These are phyloP conservation scores for Acinonyx jubatus DNA, from an alignment of 2,113 vertebrate genomes.

Conservation along the genomic window DNA sequence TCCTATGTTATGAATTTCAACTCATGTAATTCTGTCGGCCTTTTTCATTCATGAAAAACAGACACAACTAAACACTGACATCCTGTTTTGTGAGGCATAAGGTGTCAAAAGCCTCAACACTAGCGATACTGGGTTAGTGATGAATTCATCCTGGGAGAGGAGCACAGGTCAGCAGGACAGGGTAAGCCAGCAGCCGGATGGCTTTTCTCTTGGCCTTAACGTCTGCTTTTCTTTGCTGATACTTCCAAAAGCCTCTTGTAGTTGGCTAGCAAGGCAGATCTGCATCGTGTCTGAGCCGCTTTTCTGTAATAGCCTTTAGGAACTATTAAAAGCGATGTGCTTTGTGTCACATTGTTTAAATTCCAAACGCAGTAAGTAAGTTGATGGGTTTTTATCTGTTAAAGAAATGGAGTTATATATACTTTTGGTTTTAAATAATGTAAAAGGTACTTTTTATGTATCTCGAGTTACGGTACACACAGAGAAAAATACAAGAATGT, in stretches of 20 bases:
- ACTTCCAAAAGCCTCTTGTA: neutral
- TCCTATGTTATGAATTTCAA: neutral
- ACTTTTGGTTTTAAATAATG: neutral
- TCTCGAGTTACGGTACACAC: neutral
- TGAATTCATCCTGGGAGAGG: neutral
- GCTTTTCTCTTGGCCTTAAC: neutral
- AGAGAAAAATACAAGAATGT: neutral
- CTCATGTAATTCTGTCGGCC: neutral
- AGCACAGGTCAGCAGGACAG: neutral
- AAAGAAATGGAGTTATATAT: neutral
- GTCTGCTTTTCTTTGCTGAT: neutral
- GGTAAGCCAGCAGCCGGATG: neutral
- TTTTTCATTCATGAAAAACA: neutral
- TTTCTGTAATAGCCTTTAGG: neutral
- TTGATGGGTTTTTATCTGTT: neutral
- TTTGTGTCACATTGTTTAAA: neutral
- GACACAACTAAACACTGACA: too few species aligned
- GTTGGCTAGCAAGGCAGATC: conserved; percentile 42
- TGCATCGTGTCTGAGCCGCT: neutral
- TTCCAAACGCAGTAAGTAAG: neutral
- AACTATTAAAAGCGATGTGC: neutral
- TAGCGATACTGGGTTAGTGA: neutral
- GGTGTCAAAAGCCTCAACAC: accelerated
- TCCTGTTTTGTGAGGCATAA: neutral
- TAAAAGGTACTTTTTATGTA: neutral